These are phyloP conservation scores for Theocolax elegans DNA, from an alignment of 1,140 invertebrate genomes.

Conservation along the genomic window DNA sequence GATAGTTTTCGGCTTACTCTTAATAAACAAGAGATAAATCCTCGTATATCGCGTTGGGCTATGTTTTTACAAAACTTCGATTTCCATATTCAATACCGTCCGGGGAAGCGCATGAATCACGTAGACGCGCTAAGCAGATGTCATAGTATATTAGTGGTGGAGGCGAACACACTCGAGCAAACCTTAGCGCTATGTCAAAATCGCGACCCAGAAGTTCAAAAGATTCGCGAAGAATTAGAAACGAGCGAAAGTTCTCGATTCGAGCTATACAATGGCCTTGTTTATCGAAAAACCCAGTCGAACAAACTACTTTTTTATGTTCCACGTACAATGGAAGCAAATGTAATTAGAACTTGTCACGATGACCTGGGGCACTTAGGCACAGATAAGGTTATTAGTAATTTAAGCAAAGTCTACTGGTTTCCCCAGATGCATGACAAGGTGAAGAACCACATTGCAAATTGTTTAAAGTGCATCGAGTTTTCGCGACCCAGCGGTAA, in stretches of 20 bases:
- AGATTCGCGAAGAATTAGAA: constrained; percentile 18
- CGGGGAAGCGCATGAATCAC: constrained; percentile 10
- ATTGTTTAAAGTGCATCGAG: no score
- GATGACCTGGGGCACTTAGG: constrained; percentile 50
- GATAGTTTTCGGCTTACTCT: not conserved
- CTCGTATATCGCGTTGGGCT: constrained; percentile 16
- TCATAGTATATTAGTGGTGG: not conserved
- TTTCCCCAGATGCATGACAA: no score
- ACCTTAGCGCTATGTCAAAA: not conserved
- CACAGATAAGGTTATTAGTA: constrained; percentile 44
- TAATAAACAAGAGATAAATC: not conserved
- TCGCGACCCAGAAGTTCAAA: not conserved
- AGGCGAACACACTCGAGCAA: constrained; percentile 8
- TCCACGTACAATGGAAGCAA: constrained; percentile 45
- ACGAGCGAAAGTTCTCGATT: constrained; percentile 11
- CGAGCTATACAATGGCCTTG: constrained; percentile 7
- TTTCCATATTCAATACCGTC: not conserved
- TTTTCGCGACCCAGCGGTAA: no score
- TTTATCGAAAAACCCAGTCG: constrained; percentile 57
- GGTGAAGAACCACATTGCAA: no score
- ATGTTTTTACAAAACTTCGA: no score
- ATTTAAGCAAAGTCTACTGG: constrained; percentile 24
- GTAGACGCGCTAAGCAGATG: constrained; percentile 10
- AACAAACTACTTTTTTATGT: constrained; percentile 55
- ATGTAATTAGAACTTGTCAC: constrained; percentile 45